phyloP scores from a whole-genome alignment of 2,113 vertebrate species.

The Hypomesus transpacificus region DNA sequence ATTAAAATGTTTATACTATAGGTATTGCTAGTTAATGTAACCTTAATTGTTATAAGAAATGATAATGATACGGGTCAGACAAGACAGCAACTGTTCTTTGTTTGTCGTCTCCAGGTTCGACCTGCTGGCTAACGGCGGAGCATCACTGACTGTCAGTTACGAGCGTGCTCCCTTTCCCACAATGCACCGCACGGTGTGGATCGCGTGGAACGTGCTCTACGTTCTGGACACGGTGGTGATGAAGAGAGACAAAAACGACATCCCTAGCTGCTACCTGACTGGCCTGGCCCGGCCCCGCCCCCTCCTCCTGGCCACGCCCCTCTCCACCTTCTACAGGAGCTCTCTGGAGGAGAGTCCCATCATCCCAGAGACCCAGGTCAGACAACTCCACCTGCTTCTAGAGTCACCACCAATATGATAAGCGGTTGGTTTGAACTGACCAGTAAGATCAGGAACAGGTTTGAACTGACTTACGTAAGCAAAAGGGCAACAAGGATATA shows the following conservation, averaged over 20 bases:
- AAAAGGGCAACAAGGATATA: no score
- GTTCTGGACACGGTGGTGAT: conserved; percentile 98
- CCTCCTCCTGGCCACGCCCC: conserved; percentile 85
- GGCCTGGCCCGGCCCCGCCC: conserved; percentile 89
- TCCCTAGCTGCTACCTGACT: conserved; percentile 91
- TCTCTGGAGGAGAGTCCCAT: conserved; percentile 91
- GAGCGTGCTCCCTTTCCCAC: conserved; percentile 88
- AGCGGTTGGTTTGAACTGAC: no score
- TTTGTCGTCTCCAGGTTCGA: conserved; percentile 81
- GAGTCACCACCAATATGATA: neutral
- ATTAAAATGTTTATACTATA: no score
- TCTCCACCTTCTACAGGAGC: conserved; percentile 92
- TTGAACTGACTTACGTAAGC: no score
- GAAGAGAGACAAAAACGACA: conserved; percentile 93
- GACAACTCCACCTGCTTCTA: neutral
- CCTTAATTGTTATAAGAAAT: no score
- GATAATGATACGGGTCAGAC: no score
- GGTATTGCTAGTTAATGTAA: no score
- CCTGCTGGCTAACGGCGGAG: conserved; percentile 90
- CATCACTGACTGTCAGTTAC: conserved; percentile 89
- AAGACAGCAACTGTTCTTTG: no score
- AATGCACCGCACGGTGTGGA: conserved; percentile 89
- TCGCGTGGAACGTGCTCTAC: conserved; percentile 95
- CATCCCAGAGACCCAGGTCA: conserved; percentile 97
- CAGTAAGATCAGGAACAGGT: no score